phyloP scores from a whole-genome alignment of 1,140 invertebrate genomes.

The Paramacrobiotus metropolitanus region DNA sequence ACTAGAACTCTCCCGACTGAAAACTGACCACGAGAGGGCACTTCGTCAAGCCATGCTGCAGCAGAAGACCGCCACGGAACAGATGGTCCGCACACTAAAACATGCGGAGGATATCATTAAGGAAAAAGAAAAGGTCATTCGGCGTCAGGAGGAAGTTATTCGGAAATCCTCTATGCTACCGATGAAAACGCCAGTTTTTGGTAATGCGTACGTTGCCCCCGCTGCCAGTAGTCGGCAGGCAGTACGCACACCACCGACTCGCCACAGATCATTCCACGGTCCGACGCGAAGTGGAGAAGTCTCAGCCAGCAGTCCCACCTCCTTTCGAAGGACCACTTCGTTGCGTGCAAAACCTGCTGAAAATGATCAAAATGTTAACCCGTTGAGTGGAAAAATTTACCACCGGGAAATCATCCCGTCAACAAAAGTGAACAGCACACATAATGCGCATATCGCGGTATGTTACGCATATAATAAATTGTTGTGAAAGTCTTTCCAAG shows the following conservation, averaged over 20 bases:
- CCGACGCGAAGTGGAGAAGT: no score
- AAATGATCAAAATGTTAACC: no score
- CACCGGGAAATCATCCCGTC: no score
- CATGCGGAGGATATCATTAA: slow-evolving; percentile 1
- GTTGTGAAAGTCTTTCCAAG: no score
- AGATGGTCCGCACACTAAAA: background rate
- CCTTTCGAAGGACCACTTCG: no score
- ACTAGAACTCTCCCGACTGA: background rate
- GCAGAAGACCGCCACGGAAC: background rate
- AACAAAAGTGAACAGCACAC: no score
- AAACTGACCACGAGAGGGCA: background rate
- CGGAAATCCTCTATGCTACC: background rate
- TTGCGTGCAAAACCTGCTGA: no score
- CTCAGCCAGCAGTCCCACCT: no score
- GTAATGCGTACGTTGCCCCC: background rate
- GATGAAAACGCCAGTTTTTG: background rate
- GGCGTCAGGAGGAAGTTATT: background rate
- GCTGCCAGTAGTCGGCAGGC: background rate
- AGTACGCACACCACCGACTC: background rate
- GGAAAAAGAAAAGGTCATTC: background rate
- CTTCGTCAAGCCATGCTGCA: background rate
- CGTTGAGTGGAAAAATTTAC: no score
- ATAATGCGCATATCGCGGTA: no score
- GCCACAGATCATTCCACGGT: background rate
- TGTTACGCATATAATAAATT: no score